Evolutionary conservation across 2,888 invertebrate species (phyloP).

Genomic region (Nomada fabriciana): DNA sequence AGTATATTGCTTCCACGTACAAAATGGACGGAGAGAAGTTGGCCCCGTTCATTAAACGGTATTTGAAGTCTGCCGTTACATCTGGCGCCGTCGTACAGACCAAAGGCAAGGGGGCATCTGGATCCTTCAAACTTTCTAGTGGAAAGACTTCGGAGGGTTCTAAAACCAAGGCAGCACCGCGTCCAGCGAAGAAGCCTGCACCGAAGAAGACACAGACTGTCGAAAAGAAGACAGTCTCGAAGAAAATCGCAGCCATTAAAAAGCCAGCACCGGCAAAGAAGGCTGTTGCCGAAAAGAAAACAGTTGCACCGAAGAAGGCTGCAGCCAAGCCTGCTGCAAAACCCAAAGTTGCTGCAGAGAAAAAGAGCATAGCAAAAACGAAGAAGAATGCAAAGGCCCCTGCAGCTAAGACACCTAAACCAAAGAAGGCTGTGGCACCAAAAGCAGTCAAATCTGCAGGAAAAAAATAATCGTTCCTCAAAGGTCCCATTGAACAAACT

Average conservation of each 20-base stretch:
- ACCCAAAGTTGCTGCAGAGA: slow-evolving; percentile 36
- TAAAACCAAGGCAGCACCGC: slow-evolving; percentile 31
- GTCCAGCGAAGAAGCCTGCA: slow-evolving; percentile 7
- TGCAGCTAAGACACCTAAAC: slow-evolving; percentile 80
- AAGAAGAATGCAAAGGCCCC: slow-evolving; percentile 80
- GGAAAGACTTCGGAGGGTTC: slow-evolving; percentile 46
- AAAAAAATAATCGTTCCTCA: slow-evolving; percentile 56
- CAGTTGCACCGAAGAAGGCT: slow-evolving; percentile 36
- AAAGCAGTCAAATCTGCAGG: slow-evolving; percentile 62
- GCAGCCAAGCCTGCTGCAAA: slow-evolving; percentile 49
- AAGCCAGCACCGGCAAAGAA: slow-evolving; percentile 64
- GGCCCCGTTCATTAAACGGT: slow-evolving; percentile 87
- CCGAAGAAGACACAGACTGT: slow-evolving; percentile 37
- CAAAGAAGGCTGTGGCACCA: slow-evolving; percentile 73
- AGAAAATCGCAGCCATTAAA: slow-evolving; percentile 75
- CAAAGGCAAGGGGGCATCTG: slow-evolving; percentile 84
- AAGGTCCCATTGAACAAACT: slow-evolving; percentile 17
- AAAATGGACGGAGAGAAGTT: slow-evolving; percentile 87
- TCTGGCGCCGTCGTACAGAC: slow-evolving; percentile 79
- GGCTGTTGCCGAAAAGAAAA: neutral
- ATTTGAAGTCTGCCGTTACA: slow-evolving; percentile 86
- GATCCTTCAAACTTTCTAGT: slow-evolving; percentile 84
- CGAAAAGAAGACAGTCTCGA: slow-evolving; percentile 63
- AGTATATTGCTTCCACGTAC: slow-evolving; percentile 87
- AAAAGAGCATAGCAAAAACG: slow-evolving; percentile 74